Evolutionary conservation across 1,140 invertebrate species (phyloP).

Genomic region (Bombyx mori): ASM3026992v2 NC_085124.1:9516501-9517000

Average conservation of each 20-base stretch:
- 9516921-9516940: too few relatives aligned
- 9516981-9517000: too few relatives aligned
- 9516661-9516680: conserved; percentile 52
- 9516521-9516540: too few relatives aligned
- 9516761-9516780: too few relatives aligned
- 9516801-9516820: background rate
- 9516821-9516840: background rate
- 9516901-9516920: too few relatives aligned
- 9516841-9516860: background rate
- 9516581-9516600: conserved; percentile 7
- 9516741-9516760: too few relatives aligned
- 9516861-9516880: background rate
- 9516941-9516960: too few relatives aligned
- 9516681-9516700: conserved; percentile 48
- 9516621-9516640: conserved; percentile 47
- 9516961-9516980: too few relatives aligned
- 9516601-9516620: conserved; percentile 21
- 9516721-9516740: conserved; percentile 61
- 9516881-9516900: too few relatives aligned
- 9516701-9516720: conserved; percentile 70
- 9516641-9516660: conserved; percentile 44
- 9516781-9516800: too few relatives aligned
- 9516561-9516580: background rate
- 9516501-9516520: too few relatives aligned
- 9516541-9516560: background rate